phyloP scores from a whole-genome alignment of 2,113 vertebrate genomes.

The Mastomys natalensis region DNA sequence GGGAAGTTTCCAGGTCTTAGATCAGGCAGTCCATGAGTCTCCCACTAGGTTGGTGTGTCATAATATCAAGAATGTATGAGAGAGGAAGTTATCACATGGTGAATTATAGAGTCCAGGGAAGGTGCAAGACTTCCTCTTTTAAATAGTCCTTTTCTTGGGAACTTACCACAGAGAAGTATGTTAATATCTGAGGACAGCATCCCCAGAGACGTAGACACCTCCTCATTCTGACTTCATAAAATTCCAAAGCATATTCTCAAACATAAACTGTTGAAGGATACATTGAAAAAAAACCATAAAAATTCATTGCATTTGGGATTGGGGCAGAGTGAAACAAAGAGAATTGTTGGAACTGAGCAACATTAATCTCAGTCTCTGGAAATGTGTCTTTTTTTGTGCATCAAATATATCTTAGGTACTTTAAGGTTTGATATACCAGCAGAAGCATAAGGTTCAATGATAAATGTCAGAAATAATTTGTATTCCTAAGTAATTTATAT shows the following conservation, averaged over 20 bases:
- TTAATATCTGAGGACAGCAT: neutral
- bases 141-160: neutral
- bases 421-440: neutral
- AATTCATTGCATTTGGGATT: neutral
- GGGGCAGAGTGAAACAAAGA: neutral
- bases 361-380: neutral
- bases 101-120: neutral
- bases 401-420: neutral
- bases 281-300: neutral
- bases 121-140: neutral
- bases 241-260: neutral
- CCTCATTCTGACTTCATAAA: neutral
- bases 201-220: neutral
- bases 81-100: neutral
- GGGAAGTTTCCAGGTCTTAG: neutral
- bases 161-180: neutral
- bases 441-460: neutral
- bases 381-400: neutral
- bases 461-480: neutral
- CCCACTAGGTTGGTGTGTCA: neutral
- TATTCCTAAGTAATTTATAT: neutral
- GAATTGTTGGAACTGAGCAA: constrained; percentile 1
- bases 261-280: neutral
- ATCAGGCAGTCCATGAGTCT: neutral
- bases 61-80: neutral